Percentiles rank a stretch among this genome's conserved stretches.
Conservation (phyloP, 2,797 vertebrate genomes). For the Scomberomorus guttatus region DNA sequence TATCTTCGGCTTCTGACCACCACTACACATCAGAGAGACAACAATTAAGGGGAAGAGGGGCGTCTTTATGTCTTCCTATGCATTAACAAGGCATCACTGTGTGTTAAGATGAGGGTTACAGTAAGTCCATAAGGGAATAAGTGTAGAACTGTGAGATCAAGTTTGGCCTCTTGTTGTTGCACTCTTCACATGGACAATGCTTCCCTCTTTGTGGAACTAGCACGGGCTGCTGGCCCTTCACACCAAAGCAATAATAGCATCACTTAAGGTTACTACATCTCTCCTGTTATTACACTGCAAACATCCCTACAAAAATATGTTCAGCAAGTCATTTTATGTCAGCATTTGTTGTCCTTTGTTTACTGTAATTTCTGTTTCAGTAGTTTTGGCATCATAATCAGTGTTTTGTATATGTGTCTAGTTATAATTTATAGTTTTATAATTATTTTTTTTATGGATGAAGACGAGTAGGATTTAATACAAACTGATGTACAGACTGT, state of each 20-base stretch:
- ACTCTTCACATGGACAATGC: constrained; percentile 35
- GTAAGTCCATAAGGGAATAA: constrained; percentile 48
- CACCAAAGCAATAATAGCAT: constrained; percentile 77
- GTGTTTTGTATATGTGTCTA: constrained; percentile 57
- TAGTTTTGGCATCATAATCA: constrained; percentile 49
- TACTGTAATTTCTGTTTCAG: constrained; percentile 21
- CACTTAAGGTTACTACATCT: constrained; percentile 40
- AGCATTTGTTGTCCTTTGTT: constrained; percentile 29
- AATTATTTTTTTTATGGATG: constrained; percentile 55
- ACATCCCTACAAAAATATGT: not conserved
- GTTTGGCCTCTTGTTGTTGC: constrained; percentile 43
- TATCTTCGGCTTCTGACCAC: constrained; percentile 86
- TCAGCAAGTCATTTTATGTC: constrained; percentile 7
- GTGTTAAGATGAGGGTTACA: constrained; percentile 23
- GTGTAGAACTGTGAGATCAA: constrained; percentile 27
- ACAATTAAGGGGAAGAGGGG: not conserved
- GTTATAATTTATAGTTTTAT: constrained; percentile 65
- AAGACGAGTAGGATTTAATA: constrained; percentile 26
- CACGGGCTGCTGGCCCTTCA: constrained; percentile 13
- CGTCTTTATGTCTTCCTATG: constrained; percentile 9
- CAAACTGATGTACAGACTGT: constrained; percentile 24
- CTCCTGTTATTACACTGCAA: constrained; percentile 25
- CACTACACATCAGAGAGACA: not conserved
- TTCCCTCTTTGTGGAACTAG: constrained; percentile 31
- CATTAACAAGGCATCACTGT: constrained; percentile 20